A percentile compares a stretch with the other conserved stretches of the same genome.
Evolutionary conservation across 2,113 vertebrate genomes (phyloP).

Genomic region (Thamnaconus septentrionalis): DNA sequence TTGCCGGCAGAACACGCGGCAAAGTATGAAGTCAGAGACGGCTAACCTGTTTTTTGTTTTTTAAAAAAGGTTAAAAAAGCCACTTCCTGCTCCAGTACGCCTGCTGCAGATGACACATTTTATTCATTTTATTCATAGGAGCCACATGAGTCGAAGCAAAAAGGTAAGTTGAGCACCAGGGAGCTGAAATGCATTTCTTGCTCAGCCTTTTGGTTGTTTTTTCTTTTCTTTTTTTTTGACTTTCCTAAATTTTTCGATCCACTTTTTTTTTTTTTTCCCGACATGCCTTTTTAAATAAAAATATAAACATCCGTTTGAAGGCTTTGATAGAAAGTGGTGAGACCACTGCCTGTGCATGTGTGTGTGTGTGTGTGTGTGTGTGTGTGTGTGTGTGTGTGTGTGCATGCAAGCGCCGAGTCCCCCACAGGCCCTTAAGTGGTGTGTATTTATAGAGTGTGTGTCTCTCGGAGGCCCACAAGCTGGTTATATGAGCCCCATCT

Average conservation of each 20-base stretch:
- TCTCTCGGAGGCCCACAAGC: conserved; percentile 67
- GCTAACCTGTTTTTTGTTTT: conserved; percentile 28
- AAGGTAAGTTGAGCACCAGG: conserved; percentile 33
- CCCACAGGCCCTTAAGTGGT: conserved; percentile 78
- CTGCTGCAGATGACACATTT: conserved; percentile 30
- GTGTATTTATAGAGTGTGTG: conserved; percentile 76
- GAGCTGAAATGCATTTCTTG: conserved; percentile 12
- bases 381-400: conserved; percentile 5
- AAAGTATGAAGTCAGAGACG: conserved; percentile 40
- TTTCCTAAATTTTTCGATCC: conserved; percentile 1
- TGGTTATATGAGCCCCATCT: conserved; percentile 76
- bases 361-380: not conserved
- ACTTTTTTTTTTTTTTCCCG: conserved; percentile 37
- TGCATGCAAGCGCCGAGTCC: conserved; percentile 38
- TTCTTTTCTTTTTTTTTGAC: conserved; percentile 31
- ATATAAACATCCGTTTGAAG: conserved; percentile 67
- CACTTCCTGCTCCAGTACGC: conserved; percentile 21
- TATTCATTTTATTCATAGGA: conserved; percentile 50
- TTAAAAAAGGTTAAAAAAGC: conserved; percentile 31
- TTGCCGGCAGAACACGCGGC: conserved; percentile 23
- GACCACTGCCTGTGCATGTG: conserved; percentile 34
- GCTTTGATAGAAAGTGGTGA: conserved; percentile 55
- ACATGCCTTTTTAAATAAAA: conserved; percentile 49
- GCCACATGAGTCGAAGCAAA: conserved; percentile 27
- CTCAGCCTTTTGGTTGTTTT: conserved; percentile 26